These are phyloP conservation scores for Ceratotherium simum DNA, from an alignment of 2,113 vertebrate species.

Conservation along the genomic window DNA sequence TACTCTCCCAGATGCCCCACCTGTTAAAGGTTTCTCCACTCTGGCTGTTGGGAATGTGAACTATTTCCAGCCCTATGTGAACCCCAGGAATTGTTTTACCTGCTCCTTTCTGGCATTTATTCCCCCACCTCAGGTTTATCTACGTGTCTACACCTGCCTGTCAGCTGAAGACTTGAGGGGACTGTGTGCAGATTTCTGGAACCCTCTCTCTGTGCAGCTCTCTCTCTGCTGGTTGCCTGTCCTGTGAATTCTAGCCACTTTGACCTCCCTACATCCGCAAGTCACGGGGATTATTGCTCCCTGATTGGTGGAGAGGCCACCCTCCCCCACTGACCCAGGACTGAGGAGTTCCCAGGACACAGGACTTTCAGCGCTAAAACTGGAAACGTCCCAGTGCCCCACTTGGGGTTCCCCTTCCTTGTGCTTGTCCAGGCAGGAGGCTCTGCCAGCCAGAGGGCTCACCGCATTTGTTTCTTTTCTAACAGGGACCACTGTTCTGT, in stretches of 20 bases:
- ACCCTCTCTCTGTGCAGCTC: background rate
- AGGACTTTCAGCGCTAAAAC: background rate
- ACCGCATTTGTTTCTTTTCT: background rate
- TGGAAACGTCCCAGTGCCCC: background rate
- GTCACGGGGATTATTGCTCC: background rate
- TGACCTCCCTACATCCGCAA: background rate
- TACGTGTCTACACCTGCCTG: background rate
- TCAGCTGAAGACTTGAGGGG: background rate
- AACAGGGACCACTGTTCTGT: background rate
- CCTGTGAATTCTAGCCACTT: background rate
- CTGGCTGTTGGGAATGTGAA: background rate
- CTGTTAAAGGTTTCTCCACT: background rate
- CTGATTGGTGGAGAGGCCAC: background rate
- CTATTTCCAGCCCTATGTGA: background rate
- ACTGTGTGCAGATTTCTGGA: background rate
- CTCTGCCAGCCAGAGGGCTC: no score
- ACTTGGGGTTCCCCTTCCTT: background rate
- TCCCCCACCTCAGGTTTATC: background rate
- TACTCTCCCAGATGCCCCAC: no score
- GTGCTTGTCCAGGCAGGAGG: no score
- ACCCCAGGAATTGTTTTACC: background rate
- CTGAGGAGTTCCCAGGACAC: background rate
- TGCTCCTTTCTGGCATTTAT: background rate
- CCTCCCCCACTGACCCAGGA: background rate
- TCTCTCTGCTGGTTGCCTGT: background rate